Conservation (phyloP, 2,113 vertebrate species). For the Datnioides undecimradiatus region DNA sequence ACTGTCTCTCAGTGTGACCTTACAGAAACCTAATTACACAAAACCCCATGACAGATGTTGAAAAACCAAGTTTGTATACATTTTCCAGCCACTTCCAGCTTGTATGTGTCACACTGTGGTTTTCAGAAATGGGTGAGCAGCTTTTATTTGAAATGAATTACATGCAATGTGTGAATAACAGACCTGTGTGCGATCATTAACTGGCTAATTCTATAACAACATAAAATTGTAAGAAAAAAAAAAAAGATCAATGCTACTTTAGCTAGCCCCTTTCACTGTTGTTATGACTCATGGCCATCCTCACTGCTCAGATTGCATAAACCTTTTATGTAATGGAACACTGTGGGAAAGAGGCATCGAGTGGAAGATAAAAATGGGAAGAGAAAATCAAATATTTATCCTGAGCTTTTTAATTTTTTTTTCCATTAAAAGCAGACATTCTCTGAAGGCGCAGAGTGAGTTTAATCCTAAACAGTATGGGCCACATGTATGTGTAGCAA, state of each 20-base stretch:
- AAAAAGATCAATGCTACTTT: conserved; percentile 74
- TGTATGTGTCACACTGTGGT: conserved; percentile 6
- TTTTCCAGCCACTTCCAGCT: conserved; percentile 8
- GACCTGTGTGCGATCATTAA: conserved; percentile 13
- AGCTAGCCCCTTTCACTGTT: conserved; percentile 72
- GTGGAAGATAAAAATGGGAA: conserved; percentile 82
- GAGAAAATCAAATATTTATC: conserved; percentile 85
- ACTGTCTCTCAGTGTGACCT: conserved; percentile 16
- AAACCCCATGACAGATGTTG: conserved; percentile 9
- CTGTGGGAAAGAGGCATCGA: conserved; percentile 80
- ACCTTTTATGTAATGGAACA: conserved; percentile 85
- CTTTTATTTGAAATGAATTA: conserved; percentile 30
- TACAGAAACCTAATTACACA: conserved; percentile 13
- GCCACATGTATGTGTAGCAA: conserved; percentile 6
- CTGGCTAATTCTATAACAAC: conserved; percentile 39
- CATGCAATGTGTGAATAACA: conserved; percentile 36
- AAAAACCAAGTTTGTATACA: neutral
- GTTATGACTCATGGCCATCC: conserved; percentile 81
- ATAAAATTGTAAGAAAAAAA: conserved; percentile 27
- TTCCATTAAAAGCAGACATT: conserved; percentile 60
- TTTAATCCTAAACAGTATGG: conserved; percentile 43
- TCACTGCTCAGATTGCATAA: conserved; percentile 83
- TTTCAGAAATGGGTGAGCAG: conserved; percentile 15
- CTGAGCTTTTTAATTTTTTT: conserved; percentile 69
- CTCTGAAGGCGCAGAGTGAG: conserved; percentile 40